Evolutionary conservation across 2,888 invertebrate species (phyloP).

Genomic region (Napeogenes inachia): DNA sequence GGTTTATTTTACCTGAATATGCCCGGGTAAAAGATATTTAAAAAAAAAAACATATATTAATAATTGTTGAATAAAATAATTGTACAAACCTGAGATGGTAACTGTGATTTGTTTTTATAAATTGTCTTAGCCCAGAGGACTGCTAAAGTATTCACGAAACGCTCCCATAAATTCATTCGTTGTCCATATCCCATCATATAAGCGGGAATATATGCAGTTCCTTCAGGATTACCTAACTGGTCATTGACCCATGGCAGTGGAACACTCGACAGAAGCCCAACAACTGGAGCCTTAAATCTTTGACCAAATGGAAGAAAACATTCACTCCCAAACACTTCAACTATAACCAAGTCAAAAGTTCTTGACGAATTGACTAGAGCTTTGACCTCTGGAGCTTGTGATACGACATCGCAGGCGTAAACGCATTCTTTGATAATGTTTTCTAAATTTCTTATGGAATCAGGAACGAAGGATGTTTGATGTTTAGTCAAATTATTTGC

Average conservation of each 20-base stretch:
- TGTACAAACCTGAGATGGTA: constrained; percentile 60
- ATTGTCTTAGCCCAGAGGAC: constrained; percentile 58
- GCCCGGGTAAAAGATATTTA: not conserved
- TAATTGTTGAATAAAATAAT: constrained; percentile 7
- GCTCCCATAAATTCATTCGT: constrained; percentile 68
- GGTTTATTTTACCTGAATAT: too few species aligned
- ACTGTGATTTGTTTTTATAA: constrained; percentile 62
- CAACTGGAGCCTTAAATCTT: constrained; percentile 72
- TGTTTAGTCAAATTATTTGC: constrained; percentile 60
- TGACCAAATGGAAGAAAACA: constrained; percentile 77
- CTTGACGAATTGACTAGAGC: constrained; percentile 57
- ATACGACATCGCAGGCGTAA: constrained; percentile 63
- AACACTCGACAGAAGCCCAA: constrained; percentile 73
- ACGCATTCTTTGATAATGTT: constrained; percentile 70
- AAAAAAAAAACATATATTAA: too few species aligned
- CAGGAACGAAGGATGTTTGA: constrained; percentile 56
- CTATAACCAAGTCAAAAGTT: constrained; percentile 62
- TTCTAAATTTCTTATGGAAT: constrained; percentile 60
- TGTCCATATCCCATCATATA: constrained; percentile 73
- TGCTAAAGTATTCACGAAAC: constrained; percentile 66
- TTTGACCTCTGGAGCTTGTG: constrained; percentile 56
- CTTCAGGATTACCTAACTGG: constrained; percentile 76
- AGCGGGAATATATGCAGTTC: constrained; percentile 75
- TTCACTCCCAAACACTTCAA: constrained; percentile 76
- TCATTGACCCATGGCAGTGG: constrained; percentile 77